phyloP scores from a whole-genome alignment of 2,113 vertebrate genomes.

The Phasianus colchicus region DNA sequence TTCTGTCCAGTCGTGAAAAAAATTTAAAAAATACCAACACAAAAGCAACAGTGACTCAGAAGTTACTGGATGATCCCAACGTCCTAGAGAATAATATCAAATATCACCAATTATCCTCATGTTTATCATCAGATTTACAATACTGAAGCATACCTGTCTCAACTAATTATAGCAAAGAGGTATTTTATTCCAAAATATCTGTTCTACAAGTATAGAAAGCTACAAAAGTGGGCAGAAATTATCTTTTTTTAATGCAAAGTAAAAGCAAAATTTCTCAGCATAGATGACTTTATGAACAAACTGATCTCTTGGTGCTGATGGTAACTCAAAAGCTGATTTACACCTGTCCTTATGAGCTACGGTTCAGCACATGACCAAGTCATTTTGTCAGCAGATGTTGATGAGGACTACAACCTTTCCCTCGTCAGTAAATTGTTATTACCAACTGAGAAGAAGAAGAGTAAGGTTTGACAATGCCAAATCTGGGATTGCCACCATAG shows the following conservation, averaged over 20 bases:
- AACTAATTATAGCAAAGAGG: background rate
- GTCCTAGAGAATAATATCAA: background rate
- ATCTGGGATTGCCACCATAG: background rate
- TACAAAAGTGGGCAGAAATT: background rate
- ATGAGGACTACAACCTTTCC: background rate
- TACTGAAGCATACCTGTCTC: background rate
- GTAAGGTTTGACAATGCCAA: background rate
- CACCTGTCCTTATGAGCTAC: background rate
- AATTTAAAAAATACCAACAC: background rate
- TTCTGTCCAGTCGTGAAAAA: background rate
- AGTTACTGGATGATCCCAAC: background rate
- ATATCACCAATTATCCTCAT: background rate
- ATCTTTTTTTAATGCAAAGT: background rate
- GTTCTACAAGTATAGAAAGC: background rate
- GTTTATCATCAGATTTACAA: background rate
- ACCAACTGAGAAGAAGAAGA: background rate
- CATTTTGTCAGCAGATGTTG: background rate
- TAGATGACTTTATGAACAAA: background rate
- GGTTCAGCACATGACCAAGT: background rate
- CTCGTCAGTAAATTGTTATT: background rate
- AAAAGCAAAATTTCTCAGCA: background rate
- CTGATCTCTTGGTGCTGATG: background rate
- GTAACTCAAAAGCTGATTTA: background rate
- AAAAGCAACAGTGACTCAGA: background rate
- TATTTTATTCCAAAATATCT: background rate